phyloP scores from a whole-genome alignment of 2,888 invertebrate genomes.

The Boloria euphrosyne region DNA sequence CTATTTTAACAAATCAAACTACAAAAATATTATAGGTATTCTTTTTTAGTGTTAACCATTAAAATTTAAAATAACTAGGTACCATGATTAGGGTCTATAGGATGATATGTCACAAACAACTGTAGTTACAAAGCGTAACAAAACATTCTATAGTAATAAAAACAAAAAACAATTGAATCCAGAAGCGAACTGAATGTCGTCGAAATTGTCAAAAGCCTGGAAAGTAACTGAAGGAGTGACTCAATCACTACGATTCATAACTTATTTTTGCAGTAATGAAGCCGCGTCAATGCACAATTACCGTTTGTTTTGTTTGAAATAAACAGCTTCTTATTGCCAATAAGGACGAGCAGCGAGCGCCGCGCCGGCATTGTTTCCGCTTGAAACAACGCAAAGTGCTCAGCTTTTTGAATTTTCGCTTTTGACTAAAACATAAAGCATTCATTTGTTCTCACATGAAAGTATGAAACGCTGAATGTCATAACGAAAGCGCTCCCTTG shows the following conservation, averaged over 20 bases:
- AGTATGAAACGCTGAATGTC: constrained; percentile 24
- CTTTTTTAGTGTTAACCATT: too few relatives aligned
- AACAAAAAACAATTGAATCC: too few relatives aligned
- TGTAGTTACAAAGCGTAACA: too few relatives aligned
- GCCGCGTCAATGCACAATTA: constrained; percentile 11
- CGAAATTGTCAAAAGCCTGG: too few relatives aligned
- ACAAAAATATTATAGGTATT: too few relatives aligned
- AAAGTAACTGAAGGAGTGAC: background rate
- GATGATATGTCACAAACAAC: too few relatives aligned
- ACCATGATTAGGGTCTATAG: too few relatives aligned
- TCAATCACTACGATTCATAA: background rate
- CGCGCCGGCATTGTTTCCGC: constrained; percentile 17
- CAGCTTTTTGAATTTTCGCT: constrained; percentile 27
- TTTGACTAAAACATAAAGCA: constrained; percentile 25
- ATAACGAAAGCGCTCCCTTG: constrained; percentile 8
- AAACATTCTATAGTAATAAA: too few relatives aligned
- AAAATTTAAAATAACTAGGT: too few relatives aligned
- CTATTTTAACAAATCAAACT: too few relatives aligned
- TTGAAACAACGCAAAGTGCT: constrained; percentile 21
- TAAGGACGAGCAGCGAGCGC: background rate
- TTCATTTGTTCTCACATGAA: constrained; percentile 25
- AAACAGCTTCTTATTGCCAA: constrained; percentile 17
- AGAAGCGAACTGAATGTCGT: too few relatives aligned
- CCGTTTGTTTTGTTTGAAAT: constrained; percentile 14
- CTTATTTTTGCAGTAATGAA: constrained; percentile 12